Conservation (phyloP, 2,113 vertebrate species). For the Ophiodon elongatus region DNA sequence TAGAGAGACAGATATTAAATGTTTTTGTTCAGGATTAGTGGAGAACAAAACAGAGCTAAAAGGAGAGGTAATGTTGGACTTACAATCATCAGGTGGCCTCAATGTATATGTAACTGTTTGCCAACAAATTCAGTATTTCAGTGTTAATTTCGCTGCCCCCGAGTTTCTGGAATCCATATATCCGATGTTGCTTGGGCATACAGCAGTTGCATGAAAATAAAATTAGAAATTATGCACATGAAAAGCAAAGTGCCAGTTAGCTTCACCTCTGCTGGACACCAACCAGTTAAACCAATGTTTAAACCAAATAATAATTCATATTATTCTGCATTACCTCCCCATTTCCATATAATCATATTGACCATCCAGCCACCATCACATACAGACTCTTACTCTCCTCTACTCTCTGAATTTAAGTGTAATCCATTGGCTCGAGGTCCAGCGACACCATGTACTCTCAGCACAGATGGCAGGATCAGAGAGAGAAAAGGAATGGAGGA, state of each 20-base stretch:
- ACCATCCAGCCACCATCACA: slow-evolving; percentile 15
- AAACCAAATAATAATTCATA: not conserved
- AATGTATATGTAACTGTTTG: not conserved
- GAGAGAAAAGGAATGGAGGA: slow-evolving; percentile 5
- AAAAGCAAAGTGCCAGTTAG: not conserved
- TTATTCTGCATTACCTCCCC: not conserved
- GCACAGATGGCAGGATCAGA: slow-evolving; percentile 64
- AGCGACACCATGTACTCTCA: slow-evolving; percentile 44
- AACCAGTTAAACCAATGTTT: not conserved
- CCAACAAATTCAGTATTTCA: not conserved
- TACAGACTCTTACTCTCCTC: slow-evolving; percentile 26
- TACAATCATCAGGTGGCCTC: not conserved
- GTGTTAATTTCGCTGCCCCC: not conserved
- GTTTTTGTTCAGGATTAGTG: not conserved
- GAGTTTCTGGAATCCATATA: no score
- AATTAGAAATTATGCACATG: not conserved
- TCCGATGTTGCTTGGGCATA: not conserved
- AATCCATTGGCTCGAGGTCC: slow-evolving; percentile 48
- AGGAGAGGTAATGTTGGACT: not conserved
- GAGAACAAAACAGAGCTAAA: not conserved
- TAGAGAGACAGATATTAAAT: not conserved
- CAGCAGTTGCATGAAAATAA: not conserved
- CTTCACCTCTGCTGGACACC: not conserved
- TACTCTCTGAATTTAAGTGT: slow-evolving; percentile 49
- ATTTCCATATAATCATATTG: slow-evolving; percentile 32